phyloP scores from a whole-genome alignment of 2,797 vertebrate species.

The Enteromius radiatus region DNA sequence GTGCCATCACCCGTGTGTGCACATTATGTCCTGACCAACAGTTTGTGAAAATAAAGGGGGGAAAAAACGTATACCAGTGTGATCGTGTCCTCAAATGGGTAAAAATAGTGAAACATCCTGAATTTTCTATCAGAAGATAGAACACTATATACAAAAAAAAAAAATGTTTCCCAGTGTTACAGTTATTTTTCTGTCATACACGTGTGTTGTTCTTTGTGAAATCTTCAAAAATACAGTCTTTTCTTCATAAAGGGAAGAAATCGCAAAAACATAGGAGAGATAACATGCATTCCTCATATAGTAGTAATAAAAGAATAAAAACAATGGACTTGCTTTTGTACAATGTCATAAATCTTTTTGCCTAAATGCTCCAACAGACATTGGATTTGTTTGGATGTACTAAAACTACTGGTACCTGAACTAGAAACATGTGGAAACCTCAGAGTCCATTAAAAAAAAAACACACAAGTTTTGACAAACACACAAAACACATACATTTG shows the following conservation, averaged over 20 bases:
- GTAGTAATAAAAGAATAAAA: background rate
- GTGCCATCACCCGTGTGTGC: background rate
- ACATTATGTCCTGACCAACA: background rate
- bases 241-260: constrained; percentile 20
- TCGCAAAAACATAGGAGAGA: constrained; percentile 4
- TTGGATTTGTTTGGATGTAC: constrained; percentile 5
- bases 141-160: constrained; percentile 36
- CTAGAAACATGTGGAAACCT: background rate
- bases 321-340: background rate
- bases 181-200: background rate
- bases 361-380: background rate
- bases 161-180: background rate
- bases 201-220: background rate
- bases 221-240: constrained; percentile 13
- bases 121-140: constrained; percentile 15
- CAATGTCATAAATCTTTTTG: background rate
- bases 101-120: constrained; percentile 18
- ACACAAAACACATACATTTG: constrained; percentile 12
- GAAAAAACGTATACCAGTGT: background rate
- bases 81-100: constrained; percentile 3
- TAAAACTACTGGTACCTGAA: constrained; percentile 12
- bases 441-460: background rate
- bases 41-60: background rate
- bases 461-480: background rate
- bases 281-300: constrained; percentile 12